Conservation (phyloP, 2,113 vertebrate genomes). For the Notothenia rossii region DNA sequence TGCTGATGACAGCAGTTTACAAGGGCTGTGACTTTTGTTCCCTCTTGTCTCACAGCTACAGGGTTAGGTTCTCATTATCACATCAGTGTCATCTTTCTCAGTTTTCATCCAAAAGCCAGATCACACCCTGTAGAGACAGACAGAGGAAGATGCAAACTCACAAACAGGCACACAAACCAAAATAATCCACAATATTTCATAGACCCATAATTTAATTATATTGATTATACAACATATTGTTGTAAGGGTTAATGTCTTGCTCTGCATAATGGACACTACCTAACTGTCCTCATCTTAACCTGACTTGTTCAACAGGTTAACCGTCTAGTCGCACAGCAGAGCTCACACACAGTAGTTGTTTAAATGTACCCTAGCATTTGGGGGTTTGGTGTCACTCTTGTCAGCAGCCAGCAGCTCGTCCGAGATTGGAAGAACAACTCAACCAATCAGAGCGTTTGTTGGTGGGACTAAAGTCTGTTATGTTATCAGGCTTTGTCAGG, state of each 20-base stretch:
- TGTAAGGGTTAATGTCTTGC: conserved; percentile 25
- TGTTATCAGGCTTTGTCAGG: not conserved
- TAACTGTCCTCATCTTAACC: conserved; percentile 4
- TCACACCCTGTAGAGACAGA: conserved; percentile 61
- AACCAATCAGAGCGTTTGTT: conserved; percentile 21
- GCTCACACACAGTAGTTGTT: not conserved
- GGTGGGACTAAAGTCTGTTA: not conserved
- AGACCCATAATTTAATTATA: not conserved
- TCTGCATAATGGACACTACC: conserved; percentile 17
- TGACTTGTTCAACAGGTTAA: conserved; percentile 31
- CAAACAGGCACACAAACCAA: conserved; percentile 3
- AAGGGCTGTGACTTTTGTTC: conserved; percentile 52
- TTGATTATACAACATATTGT: too few relatives aligned
- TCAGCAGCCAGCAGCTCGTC: conserved; percentile 11
- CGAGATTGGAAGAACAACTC: not conserved
- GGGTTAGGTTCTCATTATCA: conserved; percentile 75
- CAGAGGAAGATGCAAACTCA: conserved; percentile 10
- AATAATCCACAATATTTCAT: not conserved
- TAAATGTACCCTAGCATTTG: conserved; percentile 2
- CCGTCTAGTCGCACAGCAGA: not conserved
- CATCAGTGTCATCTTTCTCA: conserved; percentile 78
- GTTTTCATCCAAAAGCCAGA: conserved; percentile 73
- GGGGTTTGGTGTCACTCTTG: conserved; percentile 19
- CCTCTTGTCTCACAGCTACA: conserved; percentile 30
- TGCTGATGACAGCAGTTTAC: conserved; percentile 60